Evolutionary conservation across 1,140 invertebrate species (phyloP).

Genomic region (Drosophila serrata): DNA sequence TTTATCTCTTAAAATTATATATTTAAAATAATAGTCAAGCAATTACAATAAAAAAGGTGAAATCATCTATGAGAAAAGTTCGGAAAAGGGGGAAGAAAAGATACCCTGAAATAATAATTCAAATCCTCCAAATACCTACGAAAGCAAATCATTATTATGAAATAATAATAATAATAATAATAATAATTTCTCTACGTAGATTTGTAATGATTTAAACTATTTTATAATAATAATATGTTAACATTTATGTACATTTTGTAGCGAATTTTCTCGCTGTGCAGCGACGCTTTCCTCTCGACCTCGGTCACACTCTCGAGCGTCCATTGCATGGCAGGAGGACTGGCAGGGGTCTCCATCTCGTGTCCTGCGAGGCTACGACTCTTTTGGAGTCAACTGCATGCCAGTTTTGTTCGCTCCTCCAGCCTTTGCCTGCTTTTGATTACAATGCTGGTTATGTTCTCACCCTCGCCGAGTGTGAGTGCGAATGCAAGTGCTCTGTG

Average conservation of each 20-base stretch:
- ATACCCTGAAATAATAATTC: not conserved
- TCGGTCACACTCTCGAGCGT: slow-evolving; percentile 70
- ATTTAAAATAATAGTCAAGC: not conserved
- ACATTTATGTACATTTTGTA: not conserved
- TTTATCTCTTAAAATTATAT: no score
- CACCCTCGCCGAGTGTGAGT: slow-evolving; percentile 21
- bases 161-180: not conserved
- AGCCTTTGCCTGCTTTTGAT: slow-evolving; percentile 76
- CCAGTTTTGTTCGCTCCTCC: slow-evolving; percentile 70
- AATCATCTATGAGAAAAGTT: not conserved
- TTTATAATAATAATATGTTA: not conserved
- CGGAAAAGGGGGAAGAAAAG: no score
- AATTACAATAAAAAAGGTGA: not conserved
- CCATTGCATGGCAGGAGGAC: slow-evolving; percentile 57
- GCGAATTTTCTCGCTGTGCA: not conserved
- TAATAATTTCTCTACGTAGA: no score
- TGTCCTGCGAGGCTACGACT: slow-evolving; percentile 44
- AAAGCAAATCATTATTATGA: not conserved
- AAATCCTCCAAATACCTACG: not conserved
- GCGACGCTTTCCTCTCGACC: slow-evolving; percentile 30
- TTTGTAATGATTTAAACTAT: not conserved
- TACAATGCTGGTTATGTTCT: slow-evolving; percentile 74
- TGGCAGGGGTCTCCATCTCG: slow-evolving; percentile 30
- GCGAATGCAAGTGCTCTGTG: slow-evolving; percentile 2
- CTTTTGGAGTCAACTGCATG: slow-evolving; percentile 79